Conservation (phyloP, 2,113 vertebrate genomes). For the Sphyrna mokarran region DNA sequence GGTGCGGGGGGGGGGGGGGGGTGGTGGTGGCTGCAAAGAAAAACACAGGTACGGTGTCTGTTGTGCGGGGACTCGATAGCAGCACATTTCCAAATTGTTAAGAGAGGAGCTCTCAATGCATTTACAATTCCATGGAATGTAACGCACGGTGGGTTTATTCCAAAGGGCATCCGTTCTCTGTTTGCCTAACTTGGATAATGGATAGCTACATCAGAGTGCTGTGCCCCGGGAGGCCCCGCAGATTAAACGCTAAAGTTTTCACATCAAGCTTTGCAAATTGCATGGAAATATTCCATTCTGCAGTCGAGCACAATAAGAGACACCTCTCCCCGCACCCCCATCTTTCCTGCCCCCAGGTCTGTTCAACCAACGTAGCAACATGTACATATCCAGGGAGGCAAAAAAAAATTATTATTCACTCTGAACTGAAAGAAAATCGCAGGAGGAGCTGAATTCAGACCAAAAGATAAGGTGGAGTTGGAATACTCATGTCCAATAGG, state of each 20-base stretch:
- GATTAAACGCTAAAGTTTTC: conserved; percentile 27
- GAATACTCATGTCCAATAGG: background rate
- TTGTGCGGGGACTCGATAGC: conserved; percentile 69
- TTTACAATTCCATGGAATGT: conserved; percentile 66
- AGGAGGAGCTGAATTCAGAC: background rate
- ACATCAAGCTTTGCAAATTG: conserved; percentile 24
- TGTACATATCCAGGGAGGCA: background rate
- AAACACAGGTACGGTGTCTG: conserved; percentile 66
- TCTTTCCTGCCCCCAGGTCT: background rate
- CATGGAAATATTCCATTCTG: background rate
- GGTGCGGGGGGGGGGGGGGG: no score
- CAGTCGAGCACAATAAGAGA: background rate
- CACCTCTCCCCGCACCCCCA: background rate
- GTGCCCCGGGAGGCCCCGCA: background rate
- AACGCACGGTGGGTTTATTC: conserved; percentile 47
- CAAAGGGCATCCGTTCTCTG: conserved; percentile 50
- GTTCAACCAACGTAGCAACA: background rate
- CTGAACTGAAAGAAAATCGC: background rate
- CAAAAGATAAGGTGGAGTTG: background rate
- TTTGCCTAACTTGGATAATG: conserved; percentile 49
- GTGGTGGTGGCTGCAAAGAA: conserved; percentile 60
- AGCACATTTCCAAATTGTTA: conserved; percentile 80
- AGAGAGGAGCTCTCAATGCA: conserved; percentile 61
- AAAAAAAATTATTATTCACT: background rate
- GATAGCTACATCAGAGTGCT: background rate